Evolutionary conservation across 2,888 invertebrate genomes (phyloP).

Genomic region (Achlya flavicornis): DNA sequence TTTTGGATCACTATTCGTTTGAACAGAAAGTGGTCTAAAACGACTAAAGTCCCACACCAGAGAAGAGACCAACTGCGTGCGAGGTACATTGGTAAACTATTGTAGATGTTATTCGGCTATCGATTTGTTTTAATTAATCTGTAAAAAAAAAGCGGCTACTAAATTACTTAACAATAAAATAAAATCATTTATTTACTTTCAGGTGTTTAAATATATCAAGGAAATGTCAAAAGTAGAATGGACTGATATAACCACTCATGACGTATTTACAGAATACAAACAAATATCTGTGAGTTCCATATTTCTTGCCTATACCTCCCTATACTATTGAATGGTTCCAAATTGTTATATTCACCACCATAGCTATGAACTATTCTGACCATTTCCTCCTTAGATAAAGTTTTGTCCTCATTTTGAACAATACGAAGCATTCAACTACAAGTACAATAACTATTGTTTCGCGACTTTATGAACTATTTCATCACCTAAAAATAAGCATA

Average conservation of each 20-base stretch:
- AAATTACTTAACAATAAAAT: background rate
- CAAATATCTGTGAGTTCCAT: conserved; percentile 53
- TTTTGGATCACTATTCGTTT: no score
- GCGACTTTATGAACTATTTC: no score
- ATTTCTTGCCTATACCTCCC: background rate
- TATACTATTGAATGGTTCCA: background rate
- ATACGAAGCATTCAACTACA: no score
- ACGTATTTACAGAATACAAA: conserved; percentile 41
- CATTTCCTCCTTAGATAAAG: background rate
- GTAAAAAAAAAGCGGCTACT: no score
- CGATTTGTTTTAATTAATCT: no score
- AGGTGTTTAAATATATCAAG: conserved; percentile 63
- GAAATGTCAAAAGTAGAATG: conserved; percentile 56
- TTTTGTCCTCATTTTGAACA: background rate
- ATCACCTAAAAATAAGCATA: no score
- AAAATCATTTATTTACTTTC: conserved; percentile 25
- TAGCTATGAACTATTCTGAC: background rate
- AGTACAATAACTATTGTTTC: no score
- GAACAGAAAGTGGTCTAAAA: no score
- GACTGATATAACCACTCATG: conserved; percentile 48
- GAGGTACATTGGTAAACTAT: no score
- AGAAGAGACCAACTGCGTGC: no score
- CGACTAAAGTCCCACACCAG: no score
- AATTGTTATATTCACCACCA: background rate
- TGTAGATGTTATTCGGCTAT: no score